Evolutionary conservation across 2,888 invertebrate genomes (phyloP).

Genomic region (Papilio elwesi): DNA sequence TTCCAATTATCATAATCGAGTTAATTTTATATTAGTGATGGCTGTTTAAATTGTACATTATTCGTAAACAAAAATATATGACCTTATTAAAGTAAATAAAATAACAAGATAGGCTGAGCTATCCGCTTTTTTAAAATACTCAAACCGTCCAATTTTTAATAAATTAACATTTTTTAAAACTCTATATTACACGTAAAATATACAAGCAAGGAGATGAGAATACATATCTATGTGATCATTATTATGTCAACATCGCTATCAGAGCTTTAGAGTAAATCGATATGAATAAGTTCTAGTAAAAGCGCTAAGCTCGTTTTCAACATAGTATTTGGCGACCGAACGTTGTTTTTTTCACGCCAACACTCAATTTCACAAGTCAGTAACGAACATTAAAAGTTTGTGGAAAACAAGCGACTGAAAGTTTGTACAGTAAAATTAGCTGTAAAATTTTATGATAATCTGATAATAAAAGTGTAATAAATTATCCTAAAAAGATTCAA

Average conservation of each 20-base stretch:
- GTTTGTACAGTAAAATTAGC: slow-evolving; percentile 23
- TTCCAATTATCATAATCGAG: too few species aligned
- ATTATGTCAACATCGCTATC: not conserved
- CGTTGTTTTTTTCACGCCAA: slow-evolving; percentile 26
- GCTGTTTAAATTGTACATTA: too few species aligned
- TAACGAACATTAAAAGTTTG: slow-evolving; percentile 29
- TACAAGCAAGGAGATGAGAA: too few species aligned
- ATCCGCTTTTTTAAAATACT: too few species aligned
- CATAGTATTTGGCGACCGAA: slow-evolving; percentile 12
- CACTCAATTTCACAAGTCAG: slow-evolving; percentile 17
- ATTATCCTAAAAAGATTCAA: slow-evolving; percentile 2
- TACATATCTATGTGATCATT: not conserved
- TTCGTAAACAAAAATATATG: too few species aligned
- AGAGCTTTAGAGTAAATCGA: slow-evolving; percentile 4
- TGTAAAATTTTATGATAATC: slow-evolving; percentile 30
- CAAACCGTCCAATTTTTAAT: too few species aligned
- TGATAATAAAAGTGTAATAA: slow-evolving; percentile 25
- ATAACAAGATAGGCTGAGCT: too few species aligned
- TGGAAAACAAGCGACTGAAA: slow-evolving; percentile 24
- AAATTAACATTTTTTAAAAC: too few species aligned
- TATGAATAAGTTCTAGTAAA: slow-evolving; percentile 4
- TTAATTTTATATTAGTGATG: too few species aligned
- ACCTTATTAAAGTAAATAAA: too few species aligned
- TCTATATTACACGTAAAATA: too few species aligned
- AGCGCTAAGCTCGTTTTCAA: slow-evolving; percentile 4